A percentile compares a stretch with the other conserved stretches of the same genome.
These are phyloP conservation scores for Noctua fimbriata DNA, from an alignment of 2,888 invertebrate genomes.

Conservation along the genomic window DNA sequence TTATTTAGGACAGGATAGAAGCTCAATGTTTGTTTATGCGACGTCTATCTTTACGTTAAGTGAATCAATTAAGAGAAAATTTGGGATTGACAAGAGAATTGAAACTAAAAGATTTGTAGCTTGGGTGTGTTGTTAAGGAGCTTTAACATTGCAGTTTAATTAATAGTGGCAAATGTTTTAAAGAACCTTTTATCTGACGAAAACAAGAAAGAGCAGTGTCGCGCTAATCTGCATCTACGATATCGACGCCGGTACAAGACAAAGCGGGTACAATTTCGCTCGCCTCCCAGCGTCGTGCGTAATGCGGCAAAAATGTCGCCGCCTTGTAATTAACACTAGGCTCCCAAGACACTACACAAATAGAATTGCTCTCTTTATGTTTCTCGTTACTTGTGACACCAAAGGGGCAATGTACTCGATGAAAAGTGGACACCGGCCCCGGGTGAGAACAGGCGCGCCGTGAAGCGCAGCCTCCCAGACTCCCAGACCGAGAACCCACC, in stretches of 20 bases:
- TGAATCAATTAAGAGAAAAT: background rate
- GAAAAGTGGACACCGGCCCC: conserved; percentile 57
- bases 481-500: conserved; percentile 33
- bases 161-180: conserved; percentile 14
- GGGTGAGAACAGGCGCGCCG: conserved; percentile 45
- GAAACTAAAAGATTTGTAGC: background rate
- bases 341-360: conserved; percentile 77
- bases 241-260: conserved; percentile 51
- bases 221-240: conserved; percentile 51
- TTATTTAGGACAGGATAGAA: conserved; percentile 3
- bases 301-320: conserved; percentile 80
- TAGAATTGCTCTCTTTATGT: conserved; percentile 78
- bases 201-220: conserved; percentile 31
- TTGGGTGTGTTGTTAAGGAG: background rate
- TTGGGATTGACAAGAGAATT: background rate
- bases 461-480: conserved; percentile 22
- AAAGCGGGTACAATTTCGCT: conserved; percentile 64
- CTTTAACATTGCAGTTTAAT: conserved; percentile 10
- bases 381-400: conserved; percentile 71
- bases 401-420: conserved; percentile 74
- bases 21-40: background rate
- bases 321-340: conserved; percentile 80
- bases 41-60: background rate
- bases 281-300: conserved; percentile 67
- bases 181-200: conserved; percentile 17